phyloP scores from a whole-genome alignment of 2,113 vertebrate genomes.

The Spilogale gracilis region DNA sequence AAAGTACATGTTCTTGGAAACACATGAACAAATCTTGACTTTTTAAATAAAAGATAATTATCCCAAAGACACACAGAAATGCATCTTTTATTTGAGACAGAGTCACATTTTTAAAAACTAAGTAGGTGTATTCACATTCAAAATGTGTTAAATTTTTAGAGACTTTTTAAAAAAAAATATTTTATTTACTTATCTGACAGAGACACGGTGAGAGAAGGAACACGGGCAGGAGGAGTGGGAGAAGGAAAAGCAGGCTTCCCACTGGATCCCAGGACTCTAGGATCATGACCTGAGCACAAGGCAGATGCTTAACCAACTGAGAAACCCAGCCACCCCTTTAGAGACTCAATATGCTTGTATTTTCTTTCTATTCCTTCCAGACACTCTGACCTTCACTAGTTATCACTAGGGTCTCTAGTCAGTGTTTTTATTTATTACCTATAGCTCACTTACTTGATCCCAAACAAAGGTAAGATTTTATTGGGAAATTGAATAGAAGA shows the following conservation, averaged over 20 bases:
- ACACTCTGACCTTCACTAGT: background rate
- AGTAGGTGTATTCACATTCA: background rate
- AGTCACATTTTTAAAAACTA: background rate
- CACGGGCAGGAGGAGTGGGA: too few relatives aligned
- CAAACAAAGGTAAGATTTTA: background rate
- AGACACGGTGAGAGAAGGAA: too few relatives aligned
- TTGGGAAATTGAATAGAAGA: background rate
- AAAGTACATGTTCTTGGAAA: background rate
- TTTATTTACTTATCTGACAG: too few relatives aligned
- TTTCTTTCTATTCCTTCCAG: constrained; percentile 4
- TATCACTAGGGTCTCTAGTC: background rate
- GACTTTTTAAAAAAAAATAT: too few relatives aligned
- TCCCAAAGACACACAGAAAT: background rate
- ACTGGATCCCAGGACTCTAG: too few relatives aligned
- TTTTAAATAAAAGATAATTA: background rate
- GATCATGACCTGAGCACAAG: too few relatives aligned
- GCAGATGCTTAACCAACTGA: too few relatives aligned
- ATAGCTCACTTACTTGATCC: background rate
- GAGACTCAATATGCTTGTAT: background rate
- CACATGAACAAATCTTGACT: background rate
- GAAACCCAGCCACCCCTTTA: background rate
- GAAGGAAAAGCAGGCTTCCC: too few relatives aligned
- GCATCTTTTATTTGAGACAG: background rate
- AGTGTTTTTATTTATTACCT: background rate
- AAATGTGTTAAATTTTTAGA: background rate